Evolutionary conservation across 1,140 invertebrate genomes (phyloP).

Genomic region (Leptonema lineaticorne): DNA sequence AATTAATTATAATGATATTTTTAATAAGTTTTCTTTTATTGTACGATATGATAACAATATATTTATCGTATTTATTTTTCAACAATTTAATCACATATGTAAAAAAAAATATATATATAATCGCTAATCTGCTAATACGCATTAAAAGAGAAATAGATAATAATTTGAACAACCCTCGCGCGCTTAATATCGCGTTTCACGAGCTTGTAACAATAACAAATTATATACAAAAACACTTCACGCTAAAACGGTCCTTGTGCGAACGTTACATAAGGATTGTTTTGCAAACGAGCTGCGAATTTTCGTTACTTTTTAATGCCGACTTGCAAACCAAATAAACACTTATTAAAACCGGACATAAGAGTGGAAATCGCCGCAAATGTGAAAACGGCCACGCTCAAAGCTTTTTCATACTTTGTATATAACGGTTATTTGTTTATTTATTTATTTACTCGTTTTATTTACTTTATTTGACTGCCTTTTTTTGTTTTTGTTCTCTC

Average conservation of each 20-base stretch:
- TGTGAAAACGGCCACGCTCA: not conserved
- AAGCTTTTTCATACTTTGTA: too few species aligned
- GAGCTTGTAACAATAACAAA: conserved; percentile 6
- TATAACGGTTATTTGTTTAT: too few species aligned
- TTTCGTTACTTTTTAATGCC: not conserved
- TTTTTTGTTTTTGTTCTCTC: too few species aligned
- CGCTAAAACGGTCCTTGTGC: not conserved
- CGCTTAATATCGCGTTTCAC: not conserved
- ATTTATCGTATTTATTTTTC: too few species aligned
- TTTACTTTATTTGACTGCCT: too few species aligned
- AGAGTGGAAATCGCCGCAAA: not conserved
- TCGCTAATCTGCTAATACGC: not conserved
- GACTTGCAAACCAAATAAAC: not conserved
- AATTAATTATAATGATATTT: not conserved
- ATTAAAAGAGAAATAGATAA: not conserved
- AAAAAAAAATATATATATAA: not conserved
- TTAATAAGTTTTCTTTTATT: not conserved
- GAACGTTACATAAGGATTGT: not conserved
- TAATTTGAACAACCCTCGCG: not conserved
- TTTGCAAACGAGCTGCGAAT: not conserved
- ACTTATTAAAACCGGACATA: not conserved
- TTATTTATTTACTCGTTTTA: too few species aligned
- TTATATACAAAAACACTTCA: conserved; percentile 4
- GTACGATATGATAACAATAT: too few species aligned
- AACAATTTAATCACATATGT: not conserved